Evolutionary conservation across 2,888 invertebrate genomes (phyloP), one percentile per base, ranked within the genome.

Genomic region (Drosophila prostipennis): DNA sequence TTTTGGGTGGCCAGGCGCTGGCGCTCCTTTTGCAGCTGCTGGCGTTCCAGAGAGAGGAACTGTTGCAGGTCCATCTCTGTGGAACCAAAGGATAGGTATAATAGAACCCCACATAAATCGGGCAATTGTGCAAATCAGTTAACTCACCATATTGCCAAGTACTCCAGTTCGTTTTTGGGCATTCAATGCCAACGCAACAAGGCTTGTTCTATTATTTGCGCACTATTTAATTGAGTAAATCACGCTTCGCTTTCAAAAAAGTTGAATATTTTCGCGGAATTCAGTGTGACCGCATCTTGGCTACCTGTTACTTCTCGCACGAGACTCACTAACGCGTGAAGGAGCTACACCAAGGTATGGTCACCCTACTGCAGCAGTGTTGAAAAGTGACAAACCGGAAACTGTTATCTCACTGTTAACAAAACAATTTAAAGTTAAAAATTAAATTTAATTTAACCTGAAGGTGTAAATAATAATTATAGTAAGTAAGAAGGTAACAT

Each of bases 61-160:
- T 83, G 56, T 39, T 90, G 74, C 34, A 90, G 60, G 56, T 89
- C 85, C 90, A 90, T 86, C 5, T 43, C 72, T 45, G 7, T 42
- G 7, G 2, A 63, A 32, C n/a, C 2, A 11, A 23, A 14, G 6
- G 13, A 43, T 7, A 2, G 0, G 2, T 26, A 29, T 26, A 4
- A 29, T 5, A 6, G 32, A 11, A 32, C 10, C 2, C 14, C n/a
- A 32, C 7, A 8, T 14, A 14, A 2, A 46, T 14, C 5, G 10
- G 8, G 5, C 2, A 14, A 14, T 19, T 16, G 11, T 1, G 7
- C 3, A 11, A 3, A 10, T 11, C 8, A 13, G 6, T 6, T 11
- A 16, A 57, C 57, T 6, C 11, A 58, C 57, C 57, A 56, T 56
- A 32, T 14, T 39, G 48, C 32, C 8, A 32, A 7, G 14, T 56